Percentiles rank a stretch among this genome's conserved stretches.
phyloP scores from a whole-genome alignment of 2,113 vertebrate genomes.

The Peromyscus maniculatus region DNA sequence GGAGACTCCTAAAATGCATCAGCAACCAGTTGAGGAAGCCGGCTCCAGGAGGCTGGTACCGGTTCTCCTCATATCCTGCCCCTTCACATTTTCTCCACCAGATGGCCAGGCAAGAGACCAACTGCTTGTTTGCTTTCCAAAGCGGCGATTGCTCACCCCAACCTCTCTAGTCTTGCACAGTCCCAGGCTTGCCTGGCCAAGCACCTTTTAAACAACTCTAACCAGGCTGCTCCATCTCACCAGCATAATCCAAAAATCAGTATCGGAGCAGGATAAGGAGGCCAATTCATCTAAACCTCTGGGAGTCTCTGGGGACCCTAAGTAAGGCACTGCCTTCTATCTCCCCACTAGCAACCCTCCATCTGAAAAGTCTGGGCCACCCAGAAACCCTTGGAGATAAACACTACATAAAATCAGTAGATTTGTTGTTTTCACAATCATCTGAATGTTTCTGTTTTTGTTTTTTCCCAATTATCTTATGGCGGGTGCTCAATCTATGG shows the following conservation, averaged over 20 bases:
- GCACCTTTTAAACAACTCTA: slow-evolving; percentile 30
- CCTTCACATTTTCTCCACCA: neutral
- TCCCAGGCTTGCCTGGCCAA: neutral
- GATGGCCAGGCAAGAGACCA: neutral
- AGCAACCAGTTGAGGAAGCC: neutral
- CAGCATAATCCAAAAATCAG: neutral
- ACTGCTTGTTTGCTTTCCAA: neutral
- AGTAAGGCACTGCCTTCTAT: neutral
- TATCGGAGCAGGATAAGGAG: neutral
- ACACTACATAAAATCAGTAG: slow-evolving; percentile 8
- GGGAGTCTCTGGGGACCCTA: neutral
- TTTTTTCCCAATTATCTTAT: slow-evolving; percentile 50
- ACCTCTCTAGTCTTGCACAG: neutral
- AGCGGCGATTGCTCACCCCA: neutral
- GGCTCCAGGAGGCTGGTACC: neutral
- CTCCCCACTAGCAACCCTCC: neutral
- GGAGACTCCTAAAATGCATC: neutral
- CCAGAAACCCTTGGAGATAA: neutral
- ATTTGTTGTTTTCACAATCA: slow-evolving; percentile 57
- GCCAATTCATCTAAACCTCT: neutral
- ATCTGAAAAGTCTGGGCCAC: slow-evolving; percentile 4
- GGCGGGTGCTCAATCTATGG: slow-evolving; percentile 59
- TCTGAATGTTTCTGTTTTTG: slow-evolving; percentile 47
- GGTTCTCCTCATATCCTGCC: neutral
- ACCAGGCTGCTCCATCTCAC: neutral